These are phyloP conservation scores for Tipula vernalis DNA, from an alignment of 2,888 invertebrate species.

Conservation along the genomic window DNA sequence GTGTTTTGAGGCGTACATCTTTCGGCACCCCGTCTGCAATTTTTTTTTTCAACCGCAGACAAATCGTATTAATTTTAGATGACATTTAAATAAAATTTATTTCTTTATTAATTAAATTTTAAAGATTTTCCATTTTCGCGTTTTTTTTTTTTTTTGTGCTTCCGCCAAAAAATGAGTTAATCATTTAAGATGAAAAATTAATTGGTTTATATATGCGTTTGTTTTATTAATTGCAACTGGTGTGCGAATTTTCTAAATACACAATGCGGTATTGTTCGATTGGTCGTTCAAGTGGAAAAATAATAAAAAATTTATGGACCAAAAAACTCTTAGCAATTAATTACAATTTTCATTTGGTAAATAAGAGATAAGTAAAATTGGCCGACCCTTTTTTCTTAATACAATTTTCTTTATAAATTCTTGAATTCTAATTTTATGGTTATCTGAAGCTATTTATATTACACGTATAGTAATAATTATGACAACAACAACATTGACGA, in stretches of 20 bases:
- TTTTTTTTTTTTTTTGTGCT: background rate
- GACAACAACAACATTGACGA: background rate
- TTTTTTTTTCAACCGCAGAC: background rate
- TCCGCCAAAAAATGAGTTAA: background rate
- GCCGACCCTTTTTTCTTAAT: background rate
- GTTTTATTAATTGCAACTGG: background rate
- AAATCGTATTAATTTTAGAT: background rate
- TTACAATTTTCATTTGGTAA: background rate
- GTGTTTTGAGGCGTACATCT: background rate
- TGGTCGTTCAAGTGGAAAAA: background rate
- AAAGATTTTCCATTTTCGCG: background rate
- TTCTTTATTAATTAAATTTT: background rate
- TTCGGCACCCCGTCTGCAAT: background rate
- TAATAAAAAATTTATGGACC: background rate
- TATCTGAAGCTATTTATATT: background rate
- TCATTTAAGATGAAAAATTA: background rate
- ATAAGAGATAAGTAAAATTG: background rate
- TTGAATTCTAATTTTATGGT: background rate
- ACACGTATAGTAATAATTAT: background rate
- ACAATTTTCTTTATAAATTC: background rate
- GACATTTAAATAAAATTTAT: background rate
- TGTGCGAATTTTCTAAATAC: background rate
- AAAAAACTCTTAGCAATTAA: background rate
- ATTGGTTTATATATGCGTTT: background rate
- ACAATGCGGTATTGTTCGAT: background rate